Conservation (phyloP, 2,113 vertebrate genomes). For the Empidonax traillii region DNA sequence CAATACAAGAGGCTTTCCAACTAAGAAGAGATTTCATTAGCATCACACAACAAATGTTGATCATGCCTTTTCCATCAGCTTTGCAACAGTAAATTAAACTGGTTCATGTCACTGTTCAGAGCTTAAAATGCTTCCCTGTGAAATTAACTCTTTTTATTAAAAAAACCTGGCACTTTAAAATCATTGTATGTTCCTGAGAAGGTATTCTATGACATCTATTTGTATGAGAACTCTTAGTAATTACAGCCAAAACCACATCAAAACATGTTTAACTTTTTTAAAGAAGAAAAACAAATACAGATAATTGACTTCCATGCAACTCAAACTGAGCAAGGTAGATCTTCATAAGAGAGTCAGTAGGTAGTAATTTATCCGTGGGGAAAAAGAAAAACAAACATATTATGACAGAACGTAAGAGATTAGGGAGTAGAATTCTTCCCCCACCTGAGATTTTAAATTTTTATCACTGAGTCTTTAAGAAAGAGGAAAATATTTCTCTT, state of each 20-base stretch:
- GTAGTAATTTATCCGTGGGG: not conserved
- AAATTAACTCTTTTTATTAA: not conserved
- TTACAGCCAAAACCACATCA: not conserved
- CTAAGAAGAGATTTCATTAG: slow-evolving; percentile 12
- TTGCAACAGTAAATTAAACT: slow-evolving; percentile 6
- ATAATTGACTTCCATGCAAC: not conserved
- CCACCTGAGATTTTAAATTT: not conserved
- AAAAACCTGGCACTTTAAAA: not conserved
- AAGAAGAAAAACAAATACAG: not conserved
- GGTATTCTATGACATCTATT: not conserved
- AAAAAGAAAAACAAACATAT: not conserved
- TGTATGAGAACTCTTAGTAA: not conserved
- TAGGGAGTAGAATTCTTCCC: not conserved
- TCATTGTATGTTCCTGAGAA: not conserved
- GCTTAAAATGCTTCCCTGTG: not conserved
- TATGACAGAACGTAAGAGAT: not conserved
- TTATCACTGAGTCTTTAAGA: not conserved
- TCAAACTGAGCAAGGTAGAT: not conserved
- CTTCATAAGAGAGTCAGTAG: not conserved
- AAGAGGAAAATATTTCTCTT: not conserved
- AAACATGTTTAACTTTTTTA: not conserved
- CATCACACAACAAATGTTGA: not conserved
- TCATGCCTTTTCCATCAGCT: slow-evolving; percentile 9
- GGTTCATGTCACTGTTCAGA: not conserved
- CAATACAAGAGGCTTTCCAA: not conserved